Base-by-base conservation (phyloP, 1,140 invertebrate species). In the Colletes latitarsis region DNA sequence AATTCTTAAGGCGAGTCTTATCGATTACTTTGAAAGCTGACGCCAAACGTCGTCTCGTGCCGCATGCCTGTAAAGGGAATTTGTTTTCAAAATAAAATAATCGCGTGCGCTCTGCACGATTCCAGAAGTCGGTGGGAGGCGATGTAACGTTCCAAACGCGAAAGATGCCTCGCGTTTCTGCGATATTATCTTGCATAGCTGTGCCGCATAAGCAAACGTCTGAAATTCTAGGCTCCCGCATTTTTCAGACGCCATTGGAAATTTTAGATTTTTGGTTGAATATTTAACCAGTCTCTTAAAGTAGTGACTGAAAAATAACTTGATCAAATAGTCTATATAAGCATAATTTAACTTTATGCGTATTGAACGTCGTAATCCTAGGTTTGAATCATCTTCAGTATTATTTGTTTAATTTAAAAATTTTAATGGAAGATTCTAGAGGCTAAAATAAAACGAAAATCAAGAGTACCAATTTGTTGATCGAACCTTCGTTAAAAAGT, bases 1-100 rank as follows among this genome's bases (percentile, higher is more conserved):
- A 86, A 86, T 86, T 82, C 71, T 60, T 68, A 21, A 75, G 52
- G 62, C 57, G 52, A 52, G 71, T 60, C 75, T 86, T 86, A 86
- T 86, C 84, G 84, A 86, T 86, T 86, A 75, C 79, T 79, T 86
- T 71, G 67, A 82, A 71, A 85, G 62, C 62, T 60, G 17, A 72
- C 62, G 60, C 43, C 64, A 75, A 82, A 84, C 57, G 21, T 19
- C 8, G 49, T 57, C 57, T 41, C 52, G 53, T 46, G 41, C 17
- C 14, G 64, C n/a, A 21, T 15, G 53, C 9, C 6, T 41, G 5
- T 17, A 55, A 55, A 73, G 5, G 6, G 30, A 14, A n/a, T 72
- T 73, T 30, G 5, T 79, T 43, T 53, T 55, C 19, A 12, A n/a
- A 64, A 46, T 30, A 19, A 55, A 64, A 8, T 63, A 62, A 6